Evolutionary conservation across 2,113 vertebrate genomes (phyloP), one percentile per base, ranked within the genome.

Genomic region (Poeciliopsis retropinna): DNA sequence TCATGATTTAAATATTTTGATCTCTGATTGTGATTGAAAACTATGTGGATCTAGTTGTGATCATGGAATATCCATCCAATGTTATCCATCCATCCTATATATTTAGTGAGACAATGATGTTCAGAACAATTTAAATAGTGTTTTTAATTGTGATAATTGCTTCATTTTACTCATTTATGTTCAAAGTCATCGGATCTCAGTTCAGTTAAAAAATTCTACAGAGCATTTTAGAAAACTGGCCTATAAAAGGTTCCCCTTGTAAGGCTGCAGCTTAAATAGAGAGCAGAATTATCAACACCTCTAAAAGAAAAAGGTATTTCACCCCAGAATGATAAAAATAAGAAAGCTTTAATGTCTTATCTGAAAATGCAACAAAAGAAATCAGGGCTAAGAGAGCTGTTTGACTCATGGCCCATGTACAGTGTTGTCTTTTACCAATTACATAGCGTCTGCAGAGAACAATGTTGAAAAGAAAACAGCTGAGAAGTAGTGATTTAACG

Each of bases 401-500:
- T 67, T 29, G 47, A 54, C 30, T n/a, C n/a, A 69, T 25, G 29
- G 64, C 51, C 51, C 51, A 57, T n/a, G 22, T 12, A 11, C 11
- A 3, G 10, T 15, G 5, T 31, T 67, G 29, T 28, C 22, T 62
- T 34, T 29, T 60, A 14, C 66, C 41, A 61, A 1, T 44, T 62
- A 32, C 44, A 62, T 41, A 17, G 13, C 39, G 14, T 61, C 70
- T 67, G 37, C 29, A 6, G 27, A 67, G 34, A 41, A 51, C 11
- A 65, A 14, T 12, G 15, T 62, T 47, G n/a, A 66, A n/a, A 66
- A 22, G 10, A 29, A 62, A 72, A 75, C 60, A 71, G 67, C 69
- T 32, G 19, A 61, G 28, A 76, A 30, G 19, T 15, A 19, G 65
- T 67, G 37, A 82, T 79, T 64, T 64, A 54, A 72, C 1, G 19